These are phyloP conservation scores for Brachyalestes nurse DNA, from an alignment of 2,797 vertebrate genomes.

Conservation along the genomic window DNA sequence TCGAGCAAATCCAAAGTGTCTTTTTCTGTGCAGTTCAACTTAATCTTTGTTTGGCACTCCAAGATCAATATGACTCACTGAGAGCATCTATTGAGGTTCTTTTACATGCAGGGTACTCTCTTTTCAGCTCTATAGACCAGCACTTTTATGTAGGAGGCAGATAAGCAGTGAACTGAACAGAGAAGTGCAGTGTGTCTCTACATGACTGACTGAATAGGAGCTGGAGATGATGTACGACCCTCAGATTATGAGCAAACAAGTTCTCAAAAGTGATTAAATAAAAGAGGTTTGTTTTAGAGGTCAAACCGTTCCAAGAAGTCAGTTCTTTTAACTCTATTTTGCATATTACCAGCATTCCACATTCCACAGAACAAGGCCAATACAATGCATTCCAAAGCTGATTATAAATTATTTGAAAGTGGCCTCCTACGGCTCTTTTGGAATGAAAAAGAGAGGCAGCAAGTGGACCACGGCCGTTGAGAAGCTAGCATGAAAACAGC, in stretches of 20 bases:
- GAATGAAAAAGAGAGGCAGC: slow-evolving; percentile 32
- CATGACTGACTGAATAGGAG: slow-evolving; percentile 60
- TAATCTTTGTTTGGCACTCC: slow-evolving; percentile 9
- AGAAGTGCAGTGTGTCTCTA: slow-evolving; percentile 75
- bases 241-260: slow-evolving; percentile 20
- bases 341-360: not conserved
- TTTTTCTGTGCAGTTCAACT: not conserved
- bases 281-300: slow-evolving; percentile 22
- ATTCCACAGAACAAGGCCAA: slow-evolving; percentile 11
- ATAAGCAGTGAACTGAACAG: slow-evolving; percentile 61
- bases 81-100: slow-evolving; percentile 35
- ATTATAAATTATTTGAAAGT: slow-evolving; percentile 50
- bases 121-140: slow-evolving; percentile 26
- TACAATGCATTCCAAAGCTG: slow-evolving; percentile 23
- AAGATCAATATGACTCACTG: slow-evolving; percentile 11
- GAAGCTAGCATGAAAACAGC: slow-evolving; percentile 46
- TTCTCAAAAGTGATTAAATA: slow-evolving; percentile 30
- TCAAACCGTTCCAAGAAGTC: not conserved
- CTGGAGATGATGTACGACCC: slow-evolving; percentile 46
- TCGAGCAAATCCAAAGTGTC: not conserved
- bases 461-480: slow-evolving; percentile 36
- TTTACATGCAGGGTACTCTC: slow-evolving; percentile 20
- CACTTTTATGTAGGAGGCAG: slow-evolving; percentile 57
- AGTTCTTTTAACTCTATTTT: slow-evolving; percentile 1
- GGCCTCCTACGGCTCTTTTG: slow-evolving; percentile 37